phyloP scores from a whole-genome alignment of 2,888 invertebrate genomes.

The Tethea ocularis region DNA sequence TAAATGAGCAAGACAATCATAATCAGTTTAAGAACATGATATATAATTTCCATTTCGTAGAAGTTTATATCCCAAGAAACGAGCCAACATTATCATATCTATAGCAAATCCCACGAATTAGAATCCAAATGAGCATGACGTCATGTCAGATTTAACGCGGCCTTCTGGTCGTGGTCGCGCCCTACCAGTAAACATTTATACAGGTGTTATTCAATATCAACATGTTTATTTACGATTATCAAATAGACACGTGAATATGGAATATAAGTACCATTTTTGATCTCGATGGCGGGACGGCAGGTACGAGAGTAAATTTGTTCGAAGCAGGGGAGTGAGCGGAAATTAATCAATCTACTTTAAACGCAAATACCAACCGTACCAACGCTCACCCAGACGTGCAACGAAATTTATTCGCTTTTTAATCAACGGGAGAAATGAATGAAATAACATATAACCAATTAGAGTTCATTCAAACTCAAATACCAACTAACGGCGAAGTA shows the following conservation, averaged over 20 bases:
- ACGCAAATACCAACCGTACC: slow-evolving; percentile 44
- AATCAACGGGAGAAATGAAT: slow-evolving; percentile 21
- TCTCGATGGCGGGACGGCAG: slow-evolving; percentile 30
- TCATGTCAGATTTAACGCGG: slow-evolving; percentile 29
- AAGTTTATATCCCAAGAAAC: slow-evolving; percentile 12
- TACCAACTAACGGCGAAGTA: not conserved
- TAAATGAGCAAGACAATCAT: slow-evolving; percentile 32
- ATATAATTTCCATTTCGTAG: slow-evolving; percentile 13
- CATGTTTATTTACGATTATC: not conserved
- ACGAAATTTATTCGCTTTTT: slow-evolving; percentile 29
- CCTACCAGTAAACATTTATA: slow-evolving; percentile 27
- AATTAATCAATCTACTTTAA: slow-evolving; percentile 61
- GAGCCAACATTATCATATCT: slow-evolving; percentile 1
- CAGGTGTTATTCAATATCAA: slow-evolving; percentile 17
- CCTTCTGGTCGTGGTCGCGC: slow-evolving; percentile 24
- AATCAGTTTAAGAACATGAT: slow-evolving; percentile 25
- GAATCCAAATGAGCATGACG: slow-evolving; percentile 29
- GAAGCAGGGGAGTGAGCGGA: slow-evolving; percentile 52
- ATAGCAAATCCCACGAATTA: slow-evolving; percentile 13
- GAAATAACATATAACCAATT: slow-evolving; percentile 19
- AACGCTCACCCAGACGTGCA: slow-evolving; percentile 31
- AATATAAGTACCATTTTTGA: slow-evolving; percentile 30
- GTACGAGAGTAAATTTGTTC: slow-evolving; percentile 38
- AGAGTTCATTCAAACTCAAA: slow-evolving; percentile 9
- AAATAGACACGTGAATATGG: not conserved